phyloP scores from a whole-genome alignment of 1,140 invertebrate species.

The Eupristina koningsbergeri region DNA sequence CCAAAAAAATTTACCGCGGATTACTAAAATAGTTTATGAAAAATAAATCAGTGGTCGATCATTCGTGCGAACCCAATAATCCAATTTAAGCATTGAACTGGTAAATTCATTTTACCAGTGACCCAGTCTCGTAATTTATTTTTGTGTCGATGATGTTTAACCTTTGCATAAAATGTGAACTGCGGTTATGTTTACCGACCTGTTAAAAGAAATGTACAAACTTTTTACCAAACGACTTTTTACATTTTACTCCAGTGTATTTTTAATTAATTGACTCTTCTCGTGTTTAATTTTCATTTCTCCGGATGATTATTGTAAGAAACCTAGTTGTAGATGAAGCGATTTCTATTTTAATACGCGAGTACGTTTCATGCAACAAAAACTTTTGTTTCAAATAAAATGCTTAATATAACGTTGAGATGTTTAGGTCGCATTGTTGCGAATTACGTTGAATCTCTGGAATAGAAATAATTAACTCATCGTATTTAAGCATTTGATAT shows the following conservation, averaged over 20 bases:
- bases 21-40: slow-evolving; percentile 3
- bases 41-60: background rate
- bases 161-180: background rate
- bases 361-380: background rate
- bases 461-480: background rate
- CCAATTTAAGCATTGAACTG: slow-evolving; percentile 26
- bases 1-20: background rate
- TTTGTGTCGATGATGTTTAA: slow-evolving; percentile 24
- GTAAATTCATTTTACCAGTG: slow-evolving; percentile 30
- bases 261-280: background rate
- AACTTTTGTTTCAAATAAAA: background rate
- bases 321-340: background rate
- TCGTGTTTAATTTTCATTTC: background rate
- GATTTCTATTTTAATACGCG: background rate
- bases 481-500: background rate
- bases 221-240: background rate
- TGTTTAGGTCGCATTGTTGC: background rate
- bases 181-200: background rate
- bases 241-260: background rate
- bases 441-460: background rate
- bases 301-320: background rate
- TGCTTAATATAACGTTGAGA: background rate
- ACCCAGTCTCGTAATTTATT: slow-evolving; percentile 40
- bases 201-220: background rate
- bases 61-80: background rate